These are phyloP conservation scores for Cyprinodon brontotheroides DNA, from an alignment of 2,113 vertebrate species.

Conservation along the genomic window DNA sequence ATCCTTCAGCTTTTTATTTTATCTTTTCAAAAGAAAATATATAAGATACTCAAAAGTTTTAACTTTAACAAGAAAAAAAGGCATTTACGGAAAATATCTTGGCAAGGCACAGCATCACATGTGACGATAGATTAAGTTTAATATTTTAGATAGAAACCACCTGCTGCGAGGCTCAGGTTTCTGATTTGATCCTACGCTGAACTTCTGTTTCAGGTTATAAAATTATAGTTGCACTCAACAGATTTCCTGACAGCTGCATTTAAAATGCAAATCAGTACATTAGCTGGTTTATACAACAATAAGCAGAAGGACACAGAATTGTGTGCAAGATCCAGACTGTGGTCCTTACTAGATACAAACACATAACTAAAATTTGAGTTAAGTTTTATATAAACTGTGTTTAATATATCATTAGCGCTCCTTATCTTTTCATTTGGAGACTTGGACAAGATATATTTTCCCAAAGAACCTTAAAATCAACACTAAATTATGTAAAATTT, in stretches of 20 bases:
- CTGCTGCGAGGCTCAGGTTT: not conserved
- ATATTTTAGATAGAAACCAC: not conserved
- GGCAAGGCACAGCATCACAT: not conserved
- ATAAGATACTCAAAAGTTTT: not conserved
- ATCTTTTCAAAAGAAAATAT: no score
- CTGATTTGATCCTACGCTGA: not conserved
- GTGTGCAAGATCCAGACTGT: not conserved
- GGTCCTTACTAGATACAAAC: not conserved
- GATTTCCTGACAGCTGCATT: constrained; percentile 17
- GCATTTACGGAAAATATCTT: not conserved
- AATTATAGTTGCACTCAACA: not conserved
- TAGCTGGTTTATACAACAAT: constrained; percentile 10
- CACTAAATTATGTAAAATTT: not conserved
- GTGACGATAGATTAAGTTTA: not conserved
- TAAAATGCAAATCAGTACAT: constrained; percentile 1
- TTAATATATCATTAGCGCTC: no score
- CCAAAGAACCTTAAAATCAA: not conserved
- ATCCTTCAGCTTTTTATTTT: no score
- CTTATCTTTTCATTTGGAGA: no score
- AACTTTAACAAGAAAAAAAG: not conserved
- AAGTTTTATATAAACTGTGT: no score
- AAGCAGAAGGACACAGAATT: not conserved
- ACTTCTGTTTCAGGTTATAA: not conserved
- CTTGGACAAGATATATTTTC: not conserved
- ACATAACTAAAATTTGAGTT: not conserved